A percentile compares a stretch with the other conserved stretches of the same genome.
These are phyloP conservation scores for Pipistrellus pygmaeus DNA, from an alignment of 2,797 vertebrate species.

Conservation along the genomic window DNA sequence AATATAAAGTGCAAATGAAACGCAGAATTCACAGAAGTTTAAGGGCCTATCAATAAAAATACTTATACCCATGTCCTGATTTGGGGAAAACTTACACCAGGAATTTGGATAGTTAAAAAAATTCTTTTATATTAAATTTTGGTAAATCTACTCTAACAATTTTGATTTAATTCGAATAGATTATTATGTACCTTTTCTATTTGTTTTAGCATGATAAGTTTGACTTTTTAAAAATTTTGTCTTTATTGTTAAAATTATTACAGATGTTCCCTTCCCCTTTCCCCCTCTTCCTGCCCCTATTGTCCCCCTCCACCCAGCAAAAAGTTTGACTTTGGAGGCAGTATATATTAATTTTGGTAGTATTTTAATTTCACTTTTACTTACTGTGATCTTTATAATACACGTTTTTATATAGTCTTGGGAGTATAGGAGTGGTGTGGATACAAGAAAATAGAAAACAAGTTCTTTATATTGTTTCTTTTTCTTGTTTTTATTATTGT, in stretches of 20 bases:
- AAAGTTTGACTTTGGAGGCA: neutral
- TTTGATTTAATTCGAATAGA: conserved; percentile 23
- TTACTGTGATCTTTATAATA: neutral
- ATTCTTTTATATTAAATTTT: neutral
- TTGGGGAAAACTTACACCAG: neutral
- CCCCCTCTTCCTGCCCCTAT: no score
- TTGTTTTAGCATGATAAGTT: neutral
- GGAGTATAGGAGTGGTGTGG: neutral
- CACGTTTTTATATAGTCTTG: neutral
- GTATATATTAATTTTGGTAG: neutral
- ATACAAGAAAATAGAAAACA: neutral
- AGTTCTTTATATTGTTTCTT: neutral
- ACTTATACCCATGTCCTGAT: neutral
- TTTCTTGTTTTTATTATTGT: neutral
- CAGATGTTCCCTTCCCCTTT: no score
- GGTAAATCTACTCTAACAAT: neutral
- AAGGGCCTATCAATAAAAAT: neutral
- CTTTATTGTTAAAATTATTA: no score
- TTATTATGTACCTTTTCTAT: neutral
- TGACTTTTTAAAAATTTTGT: no score
- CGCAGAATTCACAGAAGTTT: conserved; percentile 13
- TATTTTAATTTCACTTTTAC: conserved; percentile 48
- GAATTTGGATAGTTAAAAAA: conserved; percentile 20
- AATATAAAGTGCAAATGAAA: neutral
- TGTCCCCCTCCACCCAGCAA: no score